A percentile compares a stretch with the other conserved stretches of the same genome.
These are phyloP conservation scores for Drosophila kepulauana DNA, from an alignment of 1,140 invertebrate genomes.

Conservation along the genomic window DNA sequence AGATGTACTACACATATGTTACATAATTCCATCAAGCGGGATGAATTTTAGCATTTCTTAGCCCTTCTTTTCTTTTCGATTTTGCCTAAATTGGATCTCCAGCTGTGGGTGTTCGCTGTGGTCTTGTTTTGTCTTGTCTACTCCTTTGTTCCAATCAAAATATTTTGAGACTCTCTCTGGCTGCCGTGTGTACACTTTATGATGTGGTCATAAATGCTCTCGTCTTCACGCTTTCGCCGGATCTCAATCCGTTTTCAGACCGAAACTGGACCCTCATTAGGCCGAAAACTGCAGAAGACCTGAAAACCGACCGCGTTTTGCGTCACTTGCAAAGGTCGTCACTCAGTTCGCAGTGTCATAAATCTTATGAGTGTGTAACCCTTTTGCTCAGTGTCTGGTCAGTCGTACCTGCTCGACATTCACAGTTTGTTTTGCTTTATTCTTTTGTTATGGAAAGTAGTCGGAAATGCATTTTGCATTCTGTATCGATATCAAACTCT, in stretches of 20 bases:
- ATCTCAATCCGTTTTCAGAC: not conserved
- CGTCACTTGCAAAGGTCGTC: constrained; percentile 52
- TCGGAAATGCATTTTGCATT: constrained; percentile 17
- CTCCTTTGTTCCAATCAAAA: constrained; percentile 68
- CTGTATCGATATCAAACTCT: constrained; percentile 10
- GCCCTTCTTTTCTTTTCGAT: constrained; percentile 24
- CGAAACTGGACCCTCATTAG: constrained; percentile 40
- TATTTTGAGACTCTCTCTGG: constrained; percentile 64
- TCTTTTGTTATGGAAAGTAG: constrained; percentile 38
- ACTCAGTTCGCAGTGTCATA: constrained; percentile 52
- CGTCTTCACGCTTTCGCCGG: constrained; percentile 73
- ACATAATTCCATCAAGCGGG: constrained; percentile 40
- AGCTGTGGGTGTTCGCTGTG: constrained; percentile 52
- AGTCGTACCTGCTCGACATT: constrained; percentile 39
- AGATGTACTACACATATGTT: constrained; percentile 48
- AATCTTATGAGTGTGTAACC: constrained; percentile 59
- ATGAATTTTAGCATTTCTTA: constrained; percentile 30
- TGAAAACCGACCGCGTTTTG: constrained; percentile 52
- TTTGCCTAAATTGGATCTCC: constrained; percentile 35
- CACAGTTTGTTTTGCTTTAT: constrained; percentile 13
- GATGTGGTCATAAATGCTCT: constrained; percentile 62
- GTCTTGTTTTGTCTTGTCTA: constrained; percentile 13
- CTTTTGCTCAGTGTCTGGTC: constrained; percentile 32
- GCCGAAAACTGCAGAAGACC: constrained; percentile 32
- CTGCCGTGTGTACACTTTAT: constrained; percentile 65